These are phyloP conservation scores for Oegoconia quadripuncta DNA, from an alignment of 2,888 invertebrate genomes.

Conservation along the genomic window DNA sequence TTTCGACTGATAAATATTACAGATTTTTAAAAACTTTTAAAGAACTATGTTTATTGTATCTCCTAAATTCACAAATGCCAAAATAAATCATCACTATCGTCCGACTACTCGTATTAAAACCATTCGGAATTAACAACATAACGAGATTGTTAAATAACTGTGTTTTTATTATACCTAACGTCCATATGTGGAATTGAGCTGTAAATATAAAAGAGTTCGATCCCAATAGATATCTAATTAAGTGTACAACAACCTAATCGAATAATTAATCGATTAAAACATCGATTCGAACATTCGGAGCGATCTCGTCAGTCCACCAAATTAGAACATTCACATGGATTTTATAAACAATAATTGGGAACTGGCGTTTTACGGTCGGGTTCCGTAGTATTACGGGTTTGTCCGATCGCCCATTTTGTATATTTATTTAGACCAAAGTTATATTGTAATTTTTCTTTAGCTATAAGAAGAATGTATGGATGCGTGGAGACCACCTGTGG, in stretches of 20 bases:
- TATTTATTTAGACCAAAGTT: no score
- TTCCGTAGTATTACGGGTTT: no score
- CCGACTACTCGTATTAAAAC: not conserved
- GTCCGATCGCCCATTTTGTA: no score
- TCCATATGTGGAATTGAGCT: conserved; percentile 11
- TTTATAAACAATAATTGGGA: conserved; percentile 22
- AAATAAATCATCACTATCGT: no score
- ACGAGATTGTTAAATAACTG: conserved; percentile 6
- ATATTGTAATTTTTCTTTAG: no score
- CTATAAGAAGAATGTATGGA: no score
- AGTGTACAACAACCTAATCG: conserved; percentile 42
- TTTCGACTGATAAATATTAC: no score
- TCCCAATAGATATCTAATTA: conserved; percentile 45
- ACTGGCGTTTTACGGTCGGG: conserved; percentile 9
- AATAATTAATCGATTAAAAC: conserved; percentile 54
- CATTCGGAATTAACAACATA: not conserved
- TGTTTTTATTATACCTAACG: conserved; percentile 16
- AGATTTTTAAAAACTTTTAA: no score
- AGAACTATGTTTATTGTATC: no score
- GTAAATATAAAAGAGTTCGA: conserved; percentile 17
- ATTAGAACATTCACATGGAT: conserved; percentile 42
- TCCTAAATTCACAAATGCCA: no score
- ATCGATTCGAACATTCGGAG: conserved; percentile 11
- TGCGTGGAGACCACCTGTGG: no score
- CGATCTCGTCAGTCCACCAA: conserved; percentile 37